These are phyloP conservation scores for Eupeodes corollae DNA, from an alignment of 1,140 invertebrate genomes.

Conservation along the genomic window DNA sequence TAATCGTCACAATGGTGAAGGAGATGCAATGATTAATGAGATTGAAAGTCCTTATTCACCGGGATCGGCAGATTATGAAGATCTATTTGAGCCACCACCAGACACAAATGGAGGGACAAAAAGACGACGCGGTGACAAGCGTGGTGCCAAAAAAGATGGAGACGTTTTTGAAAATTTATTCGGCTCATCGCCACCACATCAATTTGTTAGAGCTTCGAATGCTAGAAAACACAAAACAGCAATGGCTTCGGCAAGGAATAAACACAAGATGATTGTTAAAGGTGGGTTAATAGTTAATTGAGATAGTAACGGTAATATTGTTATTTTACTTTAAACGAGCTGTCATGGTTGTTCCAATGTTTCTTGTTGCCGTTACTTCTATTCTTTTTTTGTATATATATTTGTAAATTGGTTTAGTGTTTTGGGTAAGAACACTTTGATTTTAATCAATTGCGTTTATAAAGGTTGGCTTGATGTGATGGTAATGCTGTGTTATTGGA, in stretches of 20 bases:
- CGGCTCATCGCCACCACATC: slow-evolving; percentile 21
- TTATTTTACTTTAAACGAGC: no score
- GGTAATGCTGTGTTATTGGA: no score
- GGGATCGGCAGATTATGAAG: slow-evolving; percentile 70
- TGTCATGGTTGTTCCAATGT: no score
- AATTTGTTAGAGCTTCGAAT: slow-evolving; percentile 7
- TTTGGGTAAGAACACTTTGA: no score
- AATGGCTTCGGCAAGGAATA: slow-evolving; percentile 11
- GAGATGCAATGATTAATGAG: slow-evolving; percentile 40
- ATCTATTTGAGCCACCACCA: slow-evolving; percentile 73
- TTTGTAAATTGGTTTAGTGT: no score
- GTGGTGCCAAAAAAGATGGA: slow-evolving; percentile 14
- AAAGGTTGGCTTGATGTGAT: no score
- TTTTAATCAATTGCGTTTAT: no score
- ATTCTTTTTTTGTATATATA: no score
- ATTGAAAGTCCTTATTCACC: slow-evolving; percentile 75
- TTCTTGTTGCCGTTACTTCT: no score
- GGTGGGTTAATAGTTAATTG: slow-evolving; percentile 14
- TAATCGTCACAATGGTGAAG: slow-evolving; percentile 18
- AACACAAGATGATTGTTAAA: slow-evolving; percentile 27
- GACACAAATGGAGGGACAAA: slow-evolving; percentile 18
- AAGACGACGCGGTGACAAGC: slow-evolving; percentile 6
- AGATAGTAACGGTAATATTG: no score
- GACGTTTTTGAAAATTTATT: slow-evolving; percentile 33
- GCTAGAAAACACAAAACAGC: slow-evolving; percentile 13